Base-by-base conservation (phyloP, 1,140 invertebrate species). In the Micrasema minimum region DNA sequence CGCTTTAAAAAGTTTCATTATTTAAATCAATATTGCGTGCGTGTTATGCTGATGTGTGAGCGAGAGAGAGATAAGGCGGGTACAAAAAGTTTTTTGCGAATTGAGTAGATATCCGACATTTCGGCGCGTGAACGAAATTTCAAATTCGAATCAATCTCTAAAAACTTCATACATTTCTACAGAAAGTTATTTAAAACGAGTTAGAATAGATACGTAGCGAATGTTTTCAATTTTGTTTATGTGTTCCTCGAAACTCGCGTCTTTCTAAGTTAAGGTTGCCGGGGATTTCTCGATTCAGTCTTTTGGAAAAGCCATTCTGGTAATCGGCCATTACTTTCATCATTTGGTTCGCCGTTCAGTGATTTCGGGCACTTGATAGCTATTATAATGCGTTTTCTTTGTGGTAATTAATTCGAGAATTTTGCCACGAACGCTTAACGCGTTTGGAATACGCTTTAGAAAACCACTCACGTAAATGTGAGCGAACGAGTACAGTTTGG, bases 21-120 rank as follows among this genome's bases (percentile, higher is more conserved):
- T 64, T 64, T 64, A 64, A 64, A 64, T 64, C 59, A 64, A 46
- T 64, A 64, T 64, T 64, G 59, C 41, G 59, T 64, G 59, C 38
- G 59, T 64, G 43, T 23, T 64, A 64, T 64, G 22, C 22, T 22
- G 12, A 2, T 9, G 50, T 22, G 5, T 6, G 18, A 16, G 59
- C 43, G 43, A 14, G n/a, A 22, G n/a, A 41, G 12, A 64, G 59
- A 64, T 64, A 64, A 64, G 43, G 43, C 38, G 5, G 18, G 57
- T 16, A 48, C 26, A 48, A 16, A 46, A 64, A 64, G 18, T 64
- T 64, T 62, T 6, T 41, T 16, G 31, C 31, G 59, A 64, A 64
- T 64, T 46, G 43, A 64, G 43, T 46, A n/a, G n/a, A n/a, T n/a
- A 45, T 23, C 43, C 22, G 10, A 64, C 43, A 46, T 64, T 64